A percentile compares a stretch with the other conserved stretches of the same genome.
Conservation (phyloP, 2,797 vertebrate species). For the Sebastes wilsoni region DNA sequence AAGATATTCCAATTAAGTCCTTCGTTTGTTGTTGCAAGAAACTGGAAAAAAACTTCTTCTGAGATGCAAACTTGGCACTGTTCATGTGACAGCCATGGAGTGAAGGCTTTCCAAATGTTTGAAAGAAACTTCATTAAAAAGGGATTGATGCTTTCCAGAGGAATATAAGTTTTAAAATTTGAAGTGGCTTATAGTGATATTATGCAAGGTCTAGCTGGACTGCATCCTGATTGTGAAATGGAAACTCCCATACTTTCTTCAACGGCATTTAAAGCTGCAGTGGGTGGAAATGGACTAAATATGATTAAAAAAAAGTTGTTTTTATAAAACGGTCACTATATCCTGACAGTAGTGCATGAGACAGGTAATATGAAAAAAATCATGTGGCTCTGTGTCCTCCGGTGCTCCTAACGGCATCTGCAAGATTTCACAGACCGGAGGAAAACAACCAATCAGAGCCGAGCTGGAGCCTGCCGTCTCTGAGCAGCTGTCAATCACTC, state of each 20-base stretch:
- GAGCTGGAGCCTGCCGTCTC: too few species aligned
- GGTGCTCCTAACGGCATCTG: too few species aligned
- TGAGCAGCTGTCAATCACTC: too few species aligned
- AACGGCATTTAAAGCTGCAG: too few species aligned
- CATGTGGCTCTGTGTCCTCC: too few species aligned
- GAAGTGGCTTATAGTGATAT: not conserved
- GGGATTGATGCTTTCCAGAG: not conserved
- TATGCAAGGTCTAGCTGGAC: not conserved
- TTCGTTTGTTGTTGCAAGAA: conserved; percentile 68
- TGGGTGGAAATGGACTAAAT: too few species aligned
- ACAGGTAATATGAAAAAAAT: too few species aligned
- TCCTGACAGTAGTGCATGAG: too few species aligned
- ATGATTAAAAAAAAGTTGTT: too few species aligned
- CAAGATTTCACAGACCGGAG: too few species aligned
- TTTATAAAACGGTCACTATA: too few species aligned
- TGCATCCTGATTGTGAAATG: conserved; percentile 1
- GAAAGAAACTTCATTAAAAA: not conserved
- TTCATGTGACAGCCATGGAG: conserved; percentile 21
- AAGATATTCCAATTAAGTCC: conserved; percentile 72
- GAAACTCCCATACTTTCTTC: not conserved
- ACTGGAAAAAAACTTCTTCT: conserved; percentile 70
- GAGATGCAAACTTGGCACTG: conserved; percentile 32
- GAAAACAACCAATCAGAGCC: too few species aligned
- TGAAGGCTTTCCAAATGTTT: not conserved
- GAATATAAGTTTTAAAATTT: not conserved